phyloP scores from a whole-genome alignment of 2,888 invertebrate genomes.

The Synergus itoensis region DNA sequence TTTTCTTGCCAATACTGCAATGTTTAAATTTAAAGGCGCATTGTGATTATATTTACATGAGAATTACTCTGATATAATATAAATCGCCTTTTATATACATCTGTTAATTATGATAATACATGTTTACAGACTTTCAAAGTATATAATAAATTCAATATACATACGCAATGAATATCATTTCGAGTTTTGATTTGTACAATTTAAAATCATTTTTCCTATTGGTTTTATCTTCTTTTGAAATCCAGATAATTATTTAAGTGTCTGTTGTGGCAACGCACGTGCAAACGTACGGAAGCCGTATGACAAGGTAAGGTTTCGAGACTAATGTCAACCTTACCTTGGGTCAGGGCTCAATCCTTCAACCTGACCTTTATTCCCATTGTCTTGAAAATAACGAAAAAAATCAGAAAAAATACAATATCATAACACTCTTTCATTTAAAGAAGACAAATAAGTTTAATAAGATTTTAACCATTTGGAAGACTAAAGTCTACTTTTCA shows the following conservation, averaged over 20 bases:
- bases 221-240: conserved; percentile 1
- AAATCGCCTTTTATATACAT: not conserved
- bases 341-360: conserved; percentile 61
- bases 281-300: conserved; percentile 67
- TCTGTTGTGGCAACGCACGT: conserved; percentile 39
- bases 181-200: not conserved
- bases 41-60: not conserved
- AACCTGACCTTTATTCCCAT: conserved; percentile 55
- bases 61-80: not conserved
- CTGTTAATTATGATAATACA: too few species aligned
- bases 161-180: not conserved
- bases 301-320: conserved; percentile 70
- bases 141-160: too few species aligned
- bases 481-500: not conserved
- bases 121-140: too few species aligned
- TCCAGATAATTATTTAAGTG: conserved; percentile 18
- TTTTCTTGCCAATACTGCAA: not conserved
- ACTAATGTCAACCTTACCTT: conserved; percentile 67
- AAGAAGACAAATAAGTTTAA: too few species aligned
- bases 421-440: too few species aligned
- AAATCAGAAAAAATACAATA: not conserved
- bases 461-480: too few species aligned
- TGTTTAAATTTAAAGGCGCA: not conserved
- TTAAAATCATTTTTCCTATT: not conserved
- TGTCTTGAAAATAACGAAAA: not conserved